Percentiles rank a stretch among this genome's conserved stretches.
Evolutionary conservation across 2,113 vertebrate species (phyloP).

Genomic region (Hepsetus odoe): DNA sequence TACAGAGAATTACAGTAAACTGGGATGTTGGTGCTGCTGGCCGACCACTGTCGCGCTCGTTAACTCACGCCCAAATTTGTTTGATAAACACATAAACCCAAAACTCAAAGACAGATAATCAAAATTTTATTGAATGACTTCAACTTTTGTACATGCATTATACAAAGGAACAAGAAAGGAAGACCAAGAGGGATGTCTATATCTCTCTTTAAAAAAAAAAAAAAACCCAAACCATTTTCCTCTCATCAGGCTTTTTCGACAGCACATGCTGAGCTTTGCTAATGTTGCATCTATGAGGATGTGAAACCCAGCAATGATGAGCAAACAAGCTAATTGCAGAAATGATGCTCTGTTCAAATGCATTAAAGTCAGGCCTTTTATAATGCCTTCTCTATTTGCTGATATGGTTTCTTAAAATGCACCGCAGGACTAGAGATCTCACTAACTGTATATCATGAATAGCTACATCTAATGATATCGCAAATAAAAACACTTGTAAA

Average conservation of each 20-base stretch:
- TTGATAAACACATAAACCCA: slow-evolving; percentile 66
- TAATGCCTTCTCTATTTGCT: slow-evolving; percentile 55
- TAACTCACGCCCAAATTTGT: not conserved
- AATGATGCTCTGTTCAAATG: not conserved
- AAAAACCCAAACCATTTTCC: not conserved
- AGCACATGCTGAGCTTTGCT: slow-evolving; percentile 39
- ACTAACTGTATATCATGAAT: slow-evolving; percentile 44
- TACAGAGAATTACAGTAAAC: too few relatives aligned
- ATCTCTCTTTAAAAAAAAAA: slow-evolving; percentile 29
- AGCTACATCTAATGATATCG: slow-evolving; percentile 53
- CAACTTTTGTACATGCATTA: slow-evolving; percentile 77
- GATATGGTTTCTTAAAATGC: slow-evolving; percentile 63
- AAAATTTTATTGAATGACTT: slow-evolving; percentile 81
- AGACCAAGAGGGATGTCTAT: slow-evolving; percentile 19
- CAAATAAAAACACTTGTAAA: slow-evolving; percentile 63
- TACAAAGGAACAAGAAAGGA: slow-evolving; percentile 54
- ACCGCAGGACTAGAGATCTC: slow-evolving; percentile 50
- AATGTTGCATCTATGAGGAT: not conserved
- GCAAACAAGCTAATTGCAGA: slow-evolving; percentile 40
- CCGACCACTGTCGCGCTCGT: too few relatives aligned
- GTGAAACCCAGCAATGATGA: slow-evolving; percentile 18
- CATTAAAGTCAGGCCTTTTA: slow-evolving; percentile 4
- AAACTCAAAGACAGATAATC: slow-evolving; percentile 70
- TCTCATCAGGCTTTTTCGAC: not conserved
- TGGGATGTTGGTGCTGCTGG: too few relatives aligned